Evolutionary conservation across 2,888 invertebrate species (phyloP), one percentile per base, ranked within the genome.

Genomic region (Nephrotoma guestfalica): DNA sequence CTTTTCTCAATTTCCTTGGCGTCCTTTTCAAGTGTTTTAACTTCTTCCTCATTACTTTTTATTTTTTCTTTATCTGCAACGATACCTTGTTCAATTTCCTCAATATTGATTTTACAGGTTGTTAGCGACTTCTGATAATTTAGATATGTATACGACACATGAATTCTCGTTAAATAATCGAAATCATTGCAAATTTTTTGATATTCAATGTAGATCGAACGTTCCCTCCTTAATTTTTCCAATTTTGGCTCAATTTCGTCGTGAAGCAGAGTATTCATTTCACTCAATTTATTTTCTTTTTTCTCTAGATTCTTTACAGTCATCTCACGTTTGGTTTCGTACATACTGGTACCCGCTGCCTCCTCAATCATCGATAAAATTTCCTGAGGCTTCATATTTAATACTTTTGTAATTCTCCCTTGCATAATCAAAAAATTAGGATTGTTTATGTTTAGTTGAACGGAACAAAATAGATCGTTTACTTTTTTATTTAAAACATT

Each of bases 361-460:
- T 99, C 99, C 92, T 99, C 99, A 87, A 99, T 95, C 98, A 99
- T 98, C 0, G 97, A 96, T 86, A 98, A 92, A 89, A 98, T 97
- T 94, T 99, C 99, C 84, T 95, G 94, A 0, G 99, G 98, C 90
- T 99, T 99, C 99, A 99, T 99, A 91, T 98, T 99, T 41, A 99
- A 93, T 2, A 99, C 99, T 93, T 99, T 99, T 0, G 99, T 99
- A 88, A 99, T 98, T 88, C 98, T 94, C 0, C 99, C 99, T 93
- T 99, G 99, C 99, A 99, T 99, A 89, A 99, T 99, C 47, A 99
- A 94, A 92, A 99, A 99, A 91, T 99, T 99, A 0, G 99, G 99
- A 92, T 99, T 99, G 92, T 99, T 99, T 1, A 99, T 98, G 90
- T 99, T 99, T 57, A 99, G 93, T 90, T 99, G 98, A 6, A 99